phyloP scores from a whole-genome alignment of 2,797 vertebrate genomes.

The Galaxias olidus region DNA sequence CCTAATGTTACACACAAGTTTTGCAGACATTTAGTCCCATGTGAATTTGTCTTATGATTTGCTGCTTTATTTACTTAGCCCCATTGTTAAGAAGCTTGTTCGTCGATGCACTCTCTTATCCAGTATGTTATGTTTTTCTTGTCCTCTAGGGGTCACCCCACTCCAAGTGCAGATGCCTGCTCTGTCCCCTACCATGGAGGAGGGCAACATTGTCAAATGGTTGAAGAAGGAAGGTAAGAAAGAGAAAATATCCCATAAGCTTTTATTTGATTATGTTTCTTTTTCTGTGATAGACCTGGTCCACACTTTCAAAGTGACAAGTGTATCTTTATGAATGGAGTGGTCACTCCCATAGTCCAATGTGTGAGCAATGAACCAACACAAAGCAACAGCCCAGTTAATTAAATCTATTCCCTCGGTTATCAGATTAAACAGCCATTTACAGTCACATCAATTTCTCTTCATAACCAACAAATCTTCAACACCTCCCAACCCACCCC shows the following conservation, averaged over 20 bases:
- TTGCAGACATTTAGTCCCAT: too few species aligned
- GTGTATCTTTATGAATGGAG: background rate
- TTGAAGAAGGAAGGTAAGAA: constrained; percentile 94
- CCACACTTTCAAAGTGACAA: background rate
- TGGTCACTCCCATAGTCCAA: background rate
- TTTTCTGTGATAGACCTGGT: background rate
- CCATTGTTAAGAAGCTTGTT: too few species aligned
- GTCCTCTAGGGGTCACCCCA: constrained; percentile 78
- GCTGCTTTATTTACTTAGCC: background rate
- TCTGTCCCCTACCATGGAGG: constrained; percentile 97
- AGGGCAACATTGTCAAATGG: constrained; percentile 96
- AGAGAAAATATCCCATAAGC: background rate
- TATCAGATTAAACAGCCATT: background rate
- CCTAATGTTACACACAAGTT: too few species aligned
- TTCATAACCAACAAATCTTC: background rate
- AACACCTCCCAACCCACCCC: background rate
- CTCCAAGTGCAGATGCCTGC: constrained; percentile 94
- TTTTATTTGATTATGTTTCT: background rate
- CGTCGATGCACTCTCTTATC: background rate
- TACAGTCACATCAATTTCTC: background rate
- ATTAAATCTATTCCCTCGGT: background rate
- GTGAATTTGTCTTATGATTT: too few species aligned
- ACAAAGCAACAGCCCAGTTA: background rate
- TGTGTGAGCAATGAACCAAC: background rate
- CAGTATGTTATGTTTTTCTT: constrained; percentile 33